Evolutionary conservation across 2,797 vertebrate species (phyloP).

Genomic region (Amblyopsis hoosieri): DNA sequence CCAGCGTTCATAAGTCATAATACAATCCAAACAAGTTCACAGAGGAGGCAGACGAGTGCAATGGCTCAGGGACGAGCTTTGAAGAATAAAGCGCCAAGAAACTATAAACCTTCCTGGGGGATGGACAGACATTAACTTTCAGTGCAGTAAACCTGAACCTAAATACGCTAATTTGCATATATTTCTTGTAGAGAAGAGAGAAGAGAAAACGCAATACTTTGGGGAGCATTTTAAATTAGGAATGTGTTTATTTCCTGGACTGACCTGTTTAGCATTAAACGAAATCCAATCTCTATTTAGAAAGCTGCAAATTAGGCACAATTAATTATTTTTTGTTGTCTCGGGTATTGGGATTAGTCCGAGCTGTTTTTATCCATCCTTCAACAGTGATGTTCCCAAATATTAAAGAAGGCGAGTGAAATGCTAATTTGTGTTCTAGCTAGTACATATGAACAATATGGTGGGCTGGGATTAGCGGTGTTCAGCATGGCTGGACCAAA

Average conservation of each 20-base stretch:
- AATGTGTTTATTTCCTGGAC: slow-evolving; percentile 72
- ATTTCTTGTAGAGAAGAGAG: slow-evolving; percentile 45
- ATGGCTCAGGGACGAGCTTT: slow-evolving; percentile 47
- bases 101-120: slow-evolving; percentile 50
- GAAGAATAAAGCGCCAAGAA: slow-evolving; percentile 38
- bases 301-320: slow-evolving; percentile 73
- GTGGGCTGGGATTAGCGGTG: slow-evolving; percentile 47
- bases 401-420: slow-evolving; percentile 34
- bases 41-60: slow-evolving; percentile 2
- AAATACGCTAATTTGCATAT: slow-evolving; percentile 73
- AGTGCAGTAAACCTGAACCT: slow-evolving; percentile 49
- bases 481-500: slow-evolving; percentile 38
- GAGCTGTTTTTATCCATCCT: slow-evolving; percentile 55
- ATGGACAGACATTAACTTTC: slow-evolving; percentile 51
- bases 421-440: slow-evolving; percentile 30
- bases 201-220: slow-evolving; percentile 46
- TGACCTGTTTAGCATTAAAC: slow-evolving; percentile 70
- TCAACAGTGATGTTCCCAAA: slow-evolving; percentile 45
- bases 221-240: slow-evolving; percentile 71
- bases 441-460: slow-evolving; percentile 41
- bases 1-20: slow-evolving; percentile 31
- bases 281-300: slow-evolving; percentile 77
- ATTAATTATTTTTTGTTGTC: slow-evolving; percentile 73
- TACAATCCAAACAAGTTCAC: slow-evolving; percentile 34
- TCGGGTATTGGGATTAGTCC: slow-evolving; percentile 67